Evolutionary conservation across 2,113 vertebrate genomes (phyloP).

Genomic region (Cottus gobio): DNA sequence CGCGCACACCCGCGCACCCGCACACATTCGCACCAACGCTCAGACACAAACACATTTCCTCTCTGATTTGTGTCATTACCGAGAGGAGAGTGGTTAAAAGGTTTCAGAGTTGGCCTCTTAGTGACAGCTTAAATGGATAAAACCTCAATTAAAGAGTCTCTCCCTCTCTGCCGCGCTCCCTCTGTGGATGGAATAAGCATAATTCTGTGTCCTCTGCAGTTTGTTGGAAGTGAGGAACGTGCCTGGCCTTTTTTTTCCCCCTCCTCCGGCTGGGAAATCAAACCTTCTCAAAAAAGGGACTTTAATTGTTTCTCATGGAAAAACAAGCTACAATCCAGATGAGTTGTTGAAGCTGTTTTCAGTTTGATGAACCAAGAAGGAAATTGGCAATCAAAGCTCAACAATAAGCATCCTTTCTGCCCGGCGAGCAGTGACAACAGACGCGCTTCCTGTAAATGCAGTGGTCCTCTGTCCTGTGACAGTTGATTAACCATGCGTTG

Average conservation of each 20-base stretch:
- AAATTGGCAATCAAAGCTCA: conserved; percentile 22
- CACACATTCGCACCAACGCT: conserved; percentile 54
- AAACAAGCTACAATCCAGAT: not conserved
- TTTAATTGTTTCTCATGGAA: conserved; percentile 28
- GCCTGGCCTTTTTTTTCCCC: not conserved
- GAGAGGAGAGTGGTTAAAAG: conserved; percentile 79
- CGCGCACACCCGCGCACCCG: conserved; percentile 38
- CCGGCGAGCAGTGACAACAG: conserved; percentile 20
- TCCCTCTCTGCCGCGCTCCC: conserved; percentile 52
- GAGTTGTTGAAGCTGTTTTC: not conserved
- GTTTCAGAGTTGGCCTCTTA: conserved; percentile 79
- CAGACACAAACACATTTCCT: conserved; percentile 70
- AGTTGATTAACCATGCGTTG: conserved; percentile 25
- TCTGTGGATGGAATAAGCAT: conserved; percentile 65
- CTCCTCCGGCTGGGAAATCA: conserved; percentile 16
- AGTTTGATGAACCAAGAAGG: not conserved
- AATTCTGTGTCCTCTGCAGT: conserved; percentile 60
- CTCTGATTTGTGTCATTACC: conserved; percentile 81
- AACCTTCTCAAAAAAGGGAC: conserved; percentile 41
- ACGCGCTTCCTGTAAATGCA: not conserved
- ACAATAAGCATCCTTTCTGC: conserved; percentile 39
- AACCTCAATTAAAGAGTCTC: conserved; percentile 81
- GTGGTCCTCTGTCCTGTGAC: conserved; percentile 24
- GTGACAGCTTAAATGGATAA: conserved; percentile 84
- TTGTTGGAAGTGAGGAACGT: conserved; percentile 40